Conservation (phyloP, 2,888 invertebrate species). For the Drosophila conformis region DNA sequence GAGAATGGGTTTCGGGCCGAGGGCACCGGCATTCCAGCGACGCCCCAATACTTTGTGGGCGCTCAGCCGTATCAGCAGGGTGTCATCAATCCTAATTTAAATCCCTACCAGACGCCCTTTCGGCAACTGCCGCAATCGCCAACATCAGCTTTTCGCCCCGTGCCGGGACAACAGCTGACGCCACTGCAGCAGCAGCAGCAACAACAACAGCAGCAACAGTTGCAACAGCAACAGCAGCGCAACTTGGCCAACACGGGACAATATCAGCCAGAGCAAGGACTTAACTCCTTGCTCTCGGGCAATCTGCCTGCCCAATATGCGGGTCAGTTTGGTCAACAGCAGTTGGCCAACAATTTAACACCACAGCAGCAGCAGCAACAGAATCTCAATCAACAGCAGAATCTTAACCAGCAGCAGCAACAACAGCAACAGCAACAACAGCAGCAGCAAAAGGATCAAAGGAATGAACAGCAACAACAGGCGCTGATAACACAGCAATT, state of each 20-base stretch:
- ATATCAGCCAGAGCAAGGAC: slow-evolving; percentile 81
- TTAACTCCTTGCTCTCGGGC: slow-evolving; percentile 66
- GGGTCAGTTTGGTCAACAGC: slow-evolving; percentile 70
- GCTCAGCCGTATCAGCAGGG: slow-evolving; percentile 80
- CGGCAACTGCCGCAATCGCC: slow-evolving; percentile 73
- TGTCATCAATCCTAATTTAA: slow-evolving; percentile 81
- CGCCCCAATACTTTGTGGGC: slow-evolving; percentile 81
- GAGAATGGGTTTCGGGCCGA: slow-evolving; percentile 88
- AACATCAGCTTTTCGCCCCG: slow-evolving; percentile 66
- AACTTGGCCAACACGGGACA: slow-evolving; percentile 78
- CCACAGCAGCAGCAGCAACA: slow-evolving; percentile 62
- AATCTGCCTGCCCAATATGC: slow-evolving; percentile 60
- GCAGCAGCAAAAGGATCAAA: slow-evolving; percentile 76
- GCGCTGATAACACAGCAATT: slow-evolving; percentile 82
- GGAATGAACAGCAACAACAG: slow-evolving; percentile 75
- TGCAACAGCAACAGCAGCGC: slow-evolving; percentile 67
- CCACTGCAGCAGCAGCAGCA: slow-evolving; percentile 77
- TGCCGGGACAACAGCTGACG: slow-evolving; percentile 78
- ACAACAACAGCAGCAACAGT: slow-evolving; percentile 71
- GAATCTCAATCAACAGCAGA: slow-evolving; percentile 67
- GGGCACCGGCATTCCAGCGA: slow-evolving; percentile 84
- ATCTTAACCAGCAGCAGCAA: slow-evolving; percentile 63
- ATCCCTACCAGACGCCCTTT: slow-evolving; percentile 83
- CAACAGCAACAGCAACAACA: slow-evolving; percentile 71
- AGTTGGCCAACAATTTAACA: slow-evolving; percentile 49